phyloP scores from a whole-genome alignment of 1,140 invertebrate species.

The Drosophila sp. region DNA sequence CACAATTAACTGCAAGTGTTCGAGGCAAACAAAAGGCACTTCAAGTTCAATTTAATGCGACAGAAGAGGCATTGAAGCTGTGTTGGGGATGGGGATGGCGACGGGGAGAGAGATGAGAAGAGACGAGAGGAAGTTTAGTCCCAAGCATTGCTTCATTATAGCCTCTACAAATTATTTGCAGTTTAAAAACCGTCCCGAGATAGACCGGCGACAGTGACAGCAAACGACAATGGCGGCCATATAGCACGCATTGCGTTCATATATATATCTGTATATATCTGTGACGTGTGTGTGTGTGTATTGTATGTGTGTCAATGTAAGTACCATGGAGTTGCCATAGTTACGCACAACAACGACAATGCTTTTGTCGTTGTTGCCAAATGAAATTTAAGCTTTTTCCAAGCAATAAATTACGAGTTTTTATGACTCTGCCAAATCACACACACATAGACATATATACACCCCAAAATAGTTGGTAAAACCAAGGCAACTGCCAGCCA shows the following conservation, averaged over 20 bases:
- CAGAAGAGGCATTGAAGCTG: background rate
- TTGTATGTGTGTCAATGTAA: constrained; percentile 30
- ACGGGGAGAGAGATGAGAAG: constrained; percentile 1
- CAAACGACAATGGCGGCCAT: constrained; percentile 60
- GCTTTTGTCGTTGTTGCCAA: constrained; percentile 75
- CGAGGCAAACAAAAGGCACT: constrained; percentile 63
- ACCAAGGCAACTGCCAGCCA: constrained; percentile 46
- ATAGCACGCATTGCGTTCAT: constrained; percentile 56
- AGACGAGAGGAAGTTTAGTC: too few species aligned
- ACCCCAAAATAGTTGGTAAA: constrained; percentile 58
- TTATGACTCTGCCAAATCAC: constrained; percentile 74
- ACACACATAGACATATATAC: constrained; percentile 28
- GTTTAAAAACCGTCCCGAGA: constrained; percentile 56
- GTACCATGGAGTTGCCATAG: constrained; percentile 51
- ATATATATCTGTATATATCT: constrained; percentile 9
- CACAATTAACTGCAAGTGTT: constrained; percentile 66
- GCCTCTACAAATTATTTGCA: constrained; percentile 72
- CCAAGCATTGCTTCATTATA: constrained; percentile 67
- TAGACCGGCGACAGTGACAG: constrained; percentile 6
- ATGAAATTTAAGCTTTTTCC: constrained; percentile 84
- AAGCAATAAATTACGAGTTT: constrained; percentile 83
- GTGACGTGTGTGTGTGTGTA: constrained; percentile 22
- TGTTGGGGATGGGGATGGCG: background rate
- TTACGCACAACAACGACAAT: constrained; percentile 65
- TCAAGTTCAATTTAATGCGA: constrained; percentile 59